phyloP scores from a whole-genome alignment of 2,888 invertebrate genomes.

The Orthosia cruda region DNA sequence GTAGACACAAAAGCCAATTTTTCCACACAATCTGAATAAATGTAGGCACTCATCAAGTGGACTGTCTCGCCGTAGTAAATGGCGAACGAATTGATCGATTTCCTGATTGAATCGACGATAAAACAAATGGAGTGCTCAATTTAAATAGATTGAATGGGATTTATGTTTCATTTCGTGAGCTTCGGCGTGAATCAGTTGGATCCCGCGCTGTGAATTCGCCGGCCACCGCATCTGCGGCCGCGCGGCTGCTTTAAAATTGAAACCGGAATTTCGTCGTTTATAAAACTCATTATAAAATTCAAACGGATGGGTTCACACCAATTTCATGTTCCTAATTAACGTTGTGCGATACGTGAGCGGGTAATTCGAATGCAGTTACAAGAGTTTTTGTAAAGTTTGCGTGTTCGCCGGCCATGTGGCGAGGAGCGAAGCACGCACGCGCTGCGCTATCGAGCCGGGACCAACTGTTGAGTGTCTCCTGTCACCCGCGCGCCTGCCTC shows the following conservation, averaged over 20 bases:
- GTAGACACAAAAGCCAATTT: slow-evolving; percentile 36
- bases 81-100: slow-evolving; percentile 83
- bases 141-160: slow-evolving; percentile 90
- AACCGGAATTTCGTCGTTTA: slow-evolving; percentile 73
- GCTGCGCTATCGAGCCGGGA: slow-evolving; percentile 86
- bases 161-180: slow-evolving; percentile 88
- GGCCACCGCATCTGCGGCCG: slow-evolving; percentile 40
- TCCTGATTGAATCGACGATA: slow-evolving; percentile 87
- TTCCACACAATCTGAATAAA: slow-evolving; percentile 56
- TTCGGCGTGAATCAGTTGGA: slow-evolving; percentile 78
- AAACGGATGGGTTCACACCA: slow-evolving; percentile 68
- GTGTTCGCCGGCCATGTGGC: slow-evolving; percentile 80
- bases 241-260: slow-evolving; percentile 65
- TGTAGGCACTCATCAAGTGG: slow-evolving; percentile 62
- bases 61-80: slow-evolving; percentile 70
- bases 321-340: slow-evolving; percentile 77
- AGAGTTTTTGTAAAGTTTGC: slow-evolving; percentile 62
- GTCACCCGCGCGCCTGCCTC: slow-evolving; percentile 70
- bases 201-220: slow-evolving; percentile 64
- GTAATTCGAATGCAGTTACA: slow-evolving; percentile 59
- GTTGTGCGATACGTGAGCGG: slow-evolving; percentile 51
- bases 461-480: slow-evolving; percentile 88
- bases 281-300: slow-evolving; percentile 74
- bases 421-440: slow-evolving; percentile 84
- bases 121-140: slow-evolving; percentile 90